Conservation (phyloP, 2,797 vertebrate genomes). For the Euthynnus affinis region DNA sequence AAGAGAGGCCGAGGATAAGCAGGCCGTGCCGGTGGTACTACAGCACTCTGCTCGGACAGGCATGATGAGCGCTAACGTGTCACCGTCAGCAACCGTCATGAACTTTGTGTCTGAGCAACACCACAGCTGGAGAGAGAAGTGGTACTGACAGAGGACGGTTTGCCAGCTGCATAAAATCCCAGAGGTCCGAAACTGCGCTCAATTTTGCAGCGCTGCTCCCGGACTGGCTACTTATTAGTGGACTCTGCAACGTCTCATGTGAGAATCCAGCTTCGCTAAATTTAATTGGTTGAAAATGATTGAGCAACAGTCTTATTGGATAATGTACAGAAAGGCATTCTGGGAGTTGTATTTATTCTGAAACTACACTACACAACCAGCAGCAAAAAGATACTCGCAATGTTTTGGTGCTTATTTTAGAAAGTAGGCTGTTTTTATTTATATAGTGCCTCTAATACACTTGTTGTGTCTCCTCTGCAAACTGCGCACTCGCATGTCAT, state of each 20-base stretch:
- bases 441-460: too few relatives aligned
- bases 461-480: too few relatives aligned
- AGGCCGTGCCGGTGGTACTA: slow-evolving; percentile 80
- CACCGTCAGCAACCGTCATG: slow-evolving; percentile 83
- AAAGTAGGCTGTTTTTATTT: too few relatives aligned
- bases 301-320: slow-evolving; percentile 67
- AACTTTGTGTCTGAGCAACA: slow-evolving; percentile 74
- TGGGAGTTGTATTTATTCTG: slow-evolving; percentile 54
- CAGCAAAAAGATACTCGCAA: background rate
- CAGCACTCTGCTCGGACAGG: slow-evolving; percentile 90
- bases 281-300: slow-evolving; percentile 72
- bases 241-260: slow-evolving; percentile 36
- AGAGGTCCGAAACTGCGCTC: slow-evolving; percentile 40
- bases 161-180: background rate
- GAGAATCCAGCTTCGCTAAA: slow-evolving; percentile 42
- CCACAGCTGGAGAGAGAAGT: background rate
- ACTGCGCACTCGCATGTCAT: too few relatives aligned
- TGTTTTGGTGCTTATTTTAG: background rate
- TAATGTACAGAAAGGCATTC: slow-evolving; percentile 20
- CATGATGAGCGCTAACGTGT: slow-evolving; percentile 86
- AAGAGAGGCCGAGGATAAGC: slow-evolving; percentile 87
- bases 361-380: background rate
- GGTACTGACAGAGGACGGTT: slow-evolving; percentile 3
- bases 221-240: slow-evolving; percentile 20
- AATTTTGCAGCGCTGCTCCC: slow-evolving; percentile 16